Evolutionary conservation across 2,797 vertebrate genomes (phyloP), one percentile per base, ranked within the genome.

Genomic region (Gallinago solitaria): DNA sequence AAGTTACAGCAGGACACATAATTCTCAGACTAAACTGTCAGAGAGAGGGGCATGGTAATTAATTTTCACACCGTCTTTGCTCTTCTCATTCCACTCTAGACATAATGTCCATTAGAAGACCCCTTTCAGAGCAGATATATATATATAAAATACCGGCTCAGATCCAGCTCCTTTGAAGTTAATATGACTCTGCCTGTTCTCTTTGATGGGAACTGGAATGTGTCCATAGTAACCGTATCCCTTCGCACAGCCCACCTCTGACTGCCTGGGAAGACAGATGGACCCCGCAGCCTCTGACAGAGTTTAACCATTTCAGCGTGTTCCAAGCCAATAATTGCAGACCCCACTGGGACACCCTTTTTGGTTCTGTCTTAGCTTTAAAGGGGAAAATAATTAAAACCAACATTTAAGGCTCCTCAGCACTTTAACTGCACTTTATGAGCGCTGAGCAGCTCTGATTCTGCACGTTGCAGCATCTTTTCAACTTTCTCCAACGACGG

Each of bases 111-210:
- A 87, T 90, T 84, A 80, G 86, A 95, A 92, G 43, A 83, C 19
- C 9, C 20, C 74, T 74, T 82, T 90, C 85, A 93, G 21, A 59
- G 67, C 67, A 94, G 56, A 70, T 82, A 60, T 17, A 24, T 43
- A 43, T 18, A 45, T 23, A 47, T 23, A 23, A 7, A 47, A 89
- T 84, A 82, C 25, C 84, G 71, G 70, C 88, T n/a, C 63, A 50
- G 21, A 94, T 85, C 80, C 75, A 92, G 56, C 60, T 95, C 21
- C 90, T 90, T 91, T 95, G 90, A 96, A 93, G 75, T 96, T 86
- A 86, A 56, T 81, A 65, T 25, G 60, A 84, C 39, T 64, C 74
- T 93, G 83, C 32, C 70, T 50, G 6, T 75, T 95, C 80, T 84
- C 84, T 91, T 91, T 95, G 89, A 87, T 65, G 83, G 74, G 74